phyloP scores from a whole-genome alignment of 1,140 invertebrate species.

The Drosophila ironensis region DNA sequence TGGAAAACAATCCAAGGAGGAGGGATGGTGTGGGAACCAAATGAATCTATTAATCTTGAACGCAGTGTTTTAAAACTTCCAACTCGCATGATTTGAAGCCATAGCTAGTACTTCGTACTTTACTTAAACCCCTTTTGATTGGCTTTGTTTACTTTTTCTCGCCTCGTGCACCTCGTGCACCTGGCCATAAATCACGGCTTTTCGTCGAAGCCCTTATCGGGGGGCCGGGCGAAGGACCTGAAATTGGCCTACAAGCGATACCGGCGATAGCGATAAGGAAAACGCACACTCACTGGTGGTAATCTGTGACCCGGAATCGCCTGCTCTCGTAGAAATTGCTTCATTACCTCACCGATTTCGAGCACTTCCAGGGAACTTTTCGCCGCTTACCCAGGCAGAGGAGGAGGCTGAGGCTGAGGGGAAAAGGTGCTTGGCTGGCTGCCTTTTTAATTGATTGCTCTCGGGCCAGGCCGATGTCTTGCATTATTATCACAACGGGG shows the following conservation, averaged over 20 bases:
- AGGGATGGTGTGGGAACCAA: constrained; percentile 4
- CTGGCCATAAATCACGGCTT: constrained; percentile 65
- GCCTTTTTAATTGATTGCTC: constrained; percentile 79
- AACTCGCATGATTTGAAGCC: no score
- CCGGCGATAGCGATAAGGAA: constrained; percentile 31
- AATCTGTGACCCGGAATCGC: constrained; percentile 68
- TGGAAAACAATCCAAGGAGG: background rate
- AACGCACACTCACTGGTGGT: constrained; percentile 12
- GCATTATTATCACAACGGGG: constrained; percentile 75
- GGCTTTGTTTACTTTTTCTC: constrained; percentile 4
- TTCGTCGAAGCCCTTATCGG: constrained; percentile 54
- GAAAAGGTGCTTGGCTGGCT: constrained; percentile 57
- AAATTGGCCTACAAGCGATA: constrained; percentile 30
- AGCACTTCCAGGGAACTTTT: constrained; percentile 64
- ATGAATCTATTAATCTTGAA: background rate
- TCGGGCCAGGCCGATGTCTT: constrained; percentile 51
- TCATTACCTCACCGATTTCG: constrained; percentile 55
- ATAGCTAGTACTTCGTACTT: no score
- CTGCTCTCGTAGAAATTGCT: constrained; percentile 63
- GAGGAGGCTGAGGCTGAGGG: background rate
- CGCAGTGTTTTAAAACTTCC: no score
- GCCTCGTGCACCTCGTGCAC: constrained; percentile 41
- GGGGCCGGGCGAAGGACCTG: constrained; percentile 33
- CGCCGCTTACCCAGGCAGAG: constrained; percentile 9
- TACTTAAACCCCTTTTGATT: no score